Evolutionary conservation across 2,888 invertebrate genomes (phyloP), one percentile per base, ranked within the genome.

Genomic region (Nymphalis urticae): DNA sequence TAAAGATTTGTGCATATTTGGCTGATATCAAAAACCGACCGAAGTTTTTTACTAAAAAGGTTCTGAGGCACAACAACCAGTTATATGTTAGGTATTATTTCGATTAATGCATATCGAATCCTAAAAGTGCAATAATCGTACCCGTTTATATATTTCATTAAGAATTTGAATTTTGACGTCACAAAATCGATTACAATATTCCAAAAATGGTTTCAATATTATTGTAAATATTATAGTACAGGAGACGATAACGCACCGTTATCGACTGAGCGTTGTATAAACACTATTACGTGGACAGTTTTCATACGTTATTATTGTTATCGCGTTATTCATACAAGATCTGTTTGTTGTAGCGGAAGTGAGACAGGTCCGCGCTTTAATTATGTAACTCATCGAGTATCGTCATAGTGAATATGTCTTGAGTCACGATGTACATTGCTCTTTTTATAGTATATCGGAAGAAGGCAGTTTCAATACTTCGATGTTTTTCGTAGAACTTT

Each of bases 81-180:
- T 75, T 74, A 70, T 53, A 61, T 68, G 68, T 70, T 64, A 71
- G 64, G 61, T 64, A 64, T 68, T 71, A 62, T 24, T 71, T 67
- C 71, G 70, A 75, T 75, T 72, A 75, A 73, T 75, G 64, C 53
- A 68, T 68, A 71, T 60, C 72, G 62, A 24, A 59, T 64, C 68
- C 47, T 17, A 65, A 67, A 71, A 71, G 71, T 70, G 67, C 71
- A 62, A 72, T 69, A 70, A 70, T 71, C 72, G 70, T 47, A 59
- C 42, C 48, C 36, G 58, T 50, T 69, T 64, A 24, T 36, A 62
- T 56, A 64, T 68, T 64, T 56, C 64, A 59, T 62, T 53, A 48
- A 32, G 21, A 60, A 58, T 36, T 32, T 60, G 51, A 51, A 13
- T 51, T 36, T 50, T 60, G 8, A 19, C 10, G 5, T 27, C 42